These are phyloP conservation scores for Drosophila setifemur DNA, from an alignment of 1,140 invertebrate genomes.

Conservation along the genomic window DNA sequence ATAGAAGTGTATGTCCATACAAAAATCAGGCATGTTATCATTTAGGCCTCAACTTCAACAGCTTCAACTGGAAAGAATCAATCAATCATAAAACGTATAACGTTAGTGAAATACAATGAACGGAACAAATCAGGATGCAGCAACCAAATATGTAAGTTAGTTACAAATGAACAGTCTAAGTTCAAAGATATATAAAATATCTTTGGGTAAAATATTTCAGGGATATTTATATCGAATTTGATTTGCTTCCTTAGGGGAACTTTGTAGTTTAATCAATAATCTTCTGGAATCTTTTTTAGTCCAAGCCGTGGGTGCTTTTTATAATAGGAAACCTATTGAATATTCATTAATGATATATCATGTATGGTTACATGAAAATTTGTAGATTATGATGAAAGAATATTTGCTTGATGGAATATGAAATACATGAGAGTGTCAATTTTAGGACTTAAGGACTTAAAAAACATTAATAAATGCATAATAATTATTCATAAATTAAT, in stretches of 20 bases:
- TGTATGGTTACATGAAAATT: background rate
- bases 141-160: slow-evolving; percentile 64
- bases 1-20: slow-evolving; percentile 77
- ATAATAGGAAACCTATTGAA: background rate
- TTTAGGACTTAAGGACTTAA: background rate
- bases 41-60: slow-evolving; percentile 82
- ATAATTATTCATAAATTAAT: too few species aligned
- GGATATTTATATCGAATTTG: too few species aligned
- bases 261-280: too few species aligned
- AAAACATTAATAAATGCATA: too few species aligned
- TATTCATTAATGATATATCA: background rate
- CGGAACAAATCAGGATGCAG: slow-evolving; percentile 64
- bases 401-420: background rate
- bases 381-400: background rate
- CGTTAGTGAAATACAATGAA: slow-evolving; percentile 77
- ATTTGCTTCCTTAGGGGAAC: too few species aligned
- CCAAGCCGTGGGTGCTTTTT: background rate
- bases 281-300: background rate
- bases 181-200: too few species aligned
- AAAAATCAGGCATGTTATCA: slow-evolving; percentile 80
- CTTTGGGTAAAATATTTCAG: too few species aligned
- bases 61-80: slow-evolving; percentile 82
- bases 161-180: slow-evolving; percentile 36
- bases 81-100: slow-evolving; percentile 79
- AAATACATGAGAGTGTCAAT: background rate